Conservation (phyloP, 2,797 vertebrate species). For the Phalloptychus januarius region DNA sequence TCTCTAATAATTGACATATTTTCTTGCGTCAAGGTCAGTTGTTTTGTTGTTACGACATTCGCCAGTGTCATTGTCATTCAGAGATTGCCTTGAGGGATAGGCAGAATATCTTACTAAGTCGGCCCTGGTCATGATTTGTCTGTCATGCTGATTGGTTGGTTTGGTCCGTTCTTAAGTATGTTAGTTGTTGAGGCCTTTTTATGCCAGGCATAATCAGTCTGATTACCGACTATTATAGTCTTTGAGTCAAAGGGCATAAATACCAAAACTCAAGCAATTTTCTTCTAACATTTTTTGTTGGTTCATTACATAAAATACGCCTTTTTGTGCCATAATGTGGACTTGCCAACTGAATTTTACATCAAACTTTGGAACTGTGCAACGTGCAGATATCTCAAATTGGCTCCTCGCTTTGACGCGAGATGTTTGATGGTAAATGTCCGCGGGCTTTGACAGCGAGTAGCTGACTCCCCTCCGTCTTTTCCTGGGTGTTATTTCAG, state of each 20-base stretch:
- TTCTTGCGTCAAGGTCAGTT: background rate
- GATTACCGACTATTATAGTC: background rate
- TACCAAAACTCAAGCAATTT: background rate
- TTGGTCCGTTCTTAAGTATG: background rate
- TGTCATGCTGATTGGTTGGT: background rate
- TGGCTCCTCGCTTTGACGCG: background rate
- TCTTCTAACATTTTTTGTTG: background rate
- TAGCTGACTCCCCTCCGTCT: slow-evolving; percentile 24
- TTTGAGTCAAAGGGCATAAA: background rate
- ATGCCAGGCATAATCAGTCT: background rate
- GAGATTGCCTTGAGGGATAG: background rate
- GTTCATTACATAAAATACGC: background rate
- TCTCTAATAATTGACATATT: background rate
- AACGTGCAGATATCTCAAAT: background rate
- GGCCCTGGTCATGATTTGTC: background rate
- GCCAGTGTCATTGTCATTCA: background rate
- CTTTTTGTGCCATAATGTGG: background rate
- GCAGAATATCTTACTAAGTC: background rate
- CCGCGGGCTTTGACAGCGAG: slow-evolving; percentile 20
- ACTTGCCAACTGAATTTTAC: background rate
- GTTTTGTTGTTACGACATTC: background rate
- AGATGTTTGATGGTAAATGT: slow-evolving; percentile 4
- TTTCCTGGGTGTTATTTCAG: slow-evolving; percentile 49
- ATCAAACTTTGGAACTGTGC: background rate
- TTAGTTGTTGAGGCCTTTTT: background rate